phyloP scores from a whole-genome alignment of 2,797 vertebrate species.

The Heteromormyrus szaboi region DNA sequence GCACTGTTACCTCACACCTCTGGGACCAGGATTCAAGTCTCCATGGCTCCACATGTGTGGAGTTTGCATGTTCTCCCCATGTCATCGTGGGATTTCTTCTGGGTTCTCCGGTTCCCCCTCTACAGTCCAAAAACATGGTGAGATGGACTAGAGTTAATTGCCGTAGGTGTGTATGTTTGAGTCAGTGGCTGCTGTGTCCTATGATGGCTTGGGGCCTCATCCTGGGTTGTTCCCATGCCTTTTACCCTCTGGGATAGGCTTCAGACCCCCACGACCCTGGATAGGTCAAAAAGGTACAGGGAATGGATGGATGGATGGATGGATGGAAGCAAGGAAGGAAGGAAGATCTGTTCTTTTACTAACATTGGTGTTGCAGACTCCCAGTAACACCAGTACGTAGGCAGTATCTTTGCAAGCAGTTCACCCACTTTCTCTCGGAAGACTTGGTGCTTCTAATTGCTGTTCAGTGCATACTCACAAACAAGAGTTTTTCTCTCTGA shows the following conservation, averaged over 20 bases:
- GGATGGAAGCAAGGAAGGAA: neutral
- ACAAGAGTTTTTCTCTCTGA: neutral
- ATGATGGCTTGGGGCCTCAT: neutral
- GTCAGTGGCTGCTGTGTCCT: neutral
- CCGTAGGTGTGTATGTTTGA: neutral
- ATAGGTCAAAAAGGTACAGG: neutral
- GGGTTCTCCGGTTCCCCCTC: neutral
- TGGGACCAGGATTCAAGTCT: neutral
- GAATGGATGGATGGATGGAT: neutral
- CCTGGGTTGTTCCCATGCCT: neutral
- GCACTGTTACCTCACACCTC: neutral
- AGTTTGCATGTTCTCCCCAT: neutral
- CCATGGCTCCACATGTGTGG: neutral
- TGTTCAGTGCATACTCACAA: neutral
- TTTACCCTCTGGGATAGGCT: neutral
- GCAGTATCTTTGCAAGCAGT: neutral
- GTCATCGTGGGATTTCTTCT: neutral
- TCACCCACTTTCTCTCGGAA: neutral
- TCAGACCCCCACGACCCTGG: neutral
- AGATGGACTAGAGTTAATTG: neutral
- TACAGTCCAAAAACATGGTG: neutral
- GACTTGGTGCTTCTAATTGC: neutral
- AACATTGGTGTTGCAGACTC: neutral
- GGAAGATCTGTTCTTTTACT: neutral
- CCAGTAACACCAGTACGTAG: neutral